phyloP scores from a whole-genome alignment of 2,797 vertebrate genomes.

The Pipistrellus pipistrellus region DNA sequence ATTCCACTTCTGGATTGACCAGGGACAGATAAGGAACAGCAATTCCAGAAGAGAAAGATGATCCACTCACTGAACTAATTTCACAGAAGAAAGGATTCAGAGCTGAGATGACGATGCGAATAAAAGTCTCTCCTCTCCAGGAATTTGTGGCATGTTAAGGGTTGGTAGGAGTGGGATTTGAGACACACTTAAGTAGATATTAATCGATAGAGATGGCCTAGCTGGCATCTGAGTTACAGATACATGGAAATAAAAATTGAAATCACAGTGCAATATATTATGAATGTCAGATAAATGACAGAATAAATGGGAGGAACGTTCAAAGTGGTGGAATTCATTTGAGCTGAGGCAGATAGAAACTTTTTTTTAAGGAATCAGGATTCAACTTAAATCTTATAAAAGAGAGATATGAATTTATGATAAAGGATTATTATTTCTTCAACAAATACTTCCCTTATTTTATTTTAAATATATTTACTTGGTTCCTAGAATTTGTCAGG shows the following conservation, averaged over 20 bases:
- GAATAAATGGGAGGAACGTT: slow-evolving; percentile 15
- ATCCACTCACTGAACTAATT: background rate
- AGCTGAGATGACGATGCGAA: background rate
- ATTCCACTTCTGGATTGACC: background rate
- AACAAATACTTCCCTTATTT: background rate
- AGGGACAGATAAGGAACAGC: background rate
- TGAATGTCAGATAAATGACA: slow-evolving; percentile 63
- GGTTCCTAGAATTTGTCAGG: background rate
- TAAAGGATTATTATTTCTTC: background rate
- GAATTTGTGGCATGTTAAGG: background rate
- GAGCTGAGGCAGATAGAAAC: slow-evolving; percentile 21
- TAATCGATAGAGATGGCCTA: background rate
- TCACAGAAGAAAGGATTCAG: background rate
- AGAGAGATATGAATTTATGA: background rate
- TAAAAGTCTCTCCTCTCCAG: accelerated
- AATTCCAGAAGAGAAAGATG: background rate
- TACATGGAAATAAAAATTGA: slow-evolving; percentile 49
- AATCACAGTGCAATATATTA: slow-evolving; percentile 23
- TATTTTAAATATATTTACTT: slow-evolving; percentile 1
- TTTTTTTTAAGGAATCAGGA: slow-evolving; percentile 48
- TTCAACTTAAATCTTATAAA: slow-evolving; percentile 8
- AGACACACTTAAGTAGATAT: background rate
- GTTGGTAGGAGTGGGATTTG: background rate
- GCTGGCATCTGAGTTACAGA: slow-evolving; percentile 51
- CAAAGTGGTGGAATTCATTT: slow-evolving; percentile 26